Evolutionary conservation across 2,113 vertebrate genomes (phyloP).

Genomic region (Podiceps cristatus): DNA sequence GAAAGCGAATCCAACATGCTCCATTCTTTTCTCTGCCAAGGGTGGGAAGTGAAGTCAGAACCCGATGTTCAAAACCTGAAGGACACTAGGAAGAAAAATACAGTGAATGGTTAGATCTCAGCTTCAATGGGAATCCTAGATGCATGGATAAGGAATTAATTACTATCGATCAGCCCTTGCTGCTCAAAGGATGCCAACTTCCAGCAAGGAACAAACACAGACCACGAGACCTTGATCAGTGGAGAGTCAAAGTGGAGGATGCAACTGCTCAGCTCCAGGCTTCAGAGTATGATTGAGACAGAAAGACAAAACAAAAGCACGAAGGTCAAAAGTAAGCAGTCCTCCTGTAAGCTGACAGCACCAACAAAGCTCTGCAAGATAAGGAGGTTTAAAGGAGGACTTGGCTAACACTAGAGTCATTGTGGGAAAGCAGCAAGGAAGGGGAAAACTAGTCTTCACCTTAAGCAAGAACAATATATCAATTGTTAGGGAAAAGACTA

Average conservation of each 20-base stretch:
- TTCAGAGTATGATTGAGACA: not conserved
- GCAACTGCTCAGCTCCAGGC: not conserved
- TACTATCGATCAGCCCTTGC: not conserved
- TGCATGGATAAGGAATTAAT: not conserved
- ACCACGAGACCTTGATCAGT: not conserved
- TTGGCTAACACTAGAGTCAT: not conserved
- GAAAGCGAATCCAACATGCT: slow-evolving; percentile 53
- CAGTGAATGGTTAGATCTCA: slow-evolving; percentile 29
- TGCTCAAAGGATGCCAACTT: not conserved
- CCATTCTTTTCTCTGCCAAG: slow-evolving; percentile 60
- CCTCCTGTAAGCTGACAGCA: not conserved
- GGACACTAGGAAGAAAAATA: slow-evolving; percentile 63
- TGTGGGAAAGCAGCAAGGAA: not conserved
- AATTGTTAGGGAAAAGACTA: not conserved
- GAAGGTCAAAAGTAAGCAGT: not conserved
- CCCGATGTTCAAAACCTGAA: slow-evolving; percentile 69
- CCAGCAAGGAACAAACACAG: not conserved
- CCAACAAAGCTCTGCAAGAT: not conserved
- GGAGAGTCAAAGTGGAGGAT: not conserved
- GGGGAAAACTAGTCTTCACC: not conserved
- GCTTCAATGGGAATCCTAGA: not conserved
- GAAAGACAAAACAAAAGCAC: not conserved
- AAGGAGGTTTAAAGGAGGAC: not conserved
- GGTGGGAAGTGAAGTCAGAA: slow-evolving; percentile 69
- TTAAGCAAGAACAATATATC: not conserved